Conservation (phyloP, 2,113 vertebrate species). For the Nasalis larvatus region DNA sequence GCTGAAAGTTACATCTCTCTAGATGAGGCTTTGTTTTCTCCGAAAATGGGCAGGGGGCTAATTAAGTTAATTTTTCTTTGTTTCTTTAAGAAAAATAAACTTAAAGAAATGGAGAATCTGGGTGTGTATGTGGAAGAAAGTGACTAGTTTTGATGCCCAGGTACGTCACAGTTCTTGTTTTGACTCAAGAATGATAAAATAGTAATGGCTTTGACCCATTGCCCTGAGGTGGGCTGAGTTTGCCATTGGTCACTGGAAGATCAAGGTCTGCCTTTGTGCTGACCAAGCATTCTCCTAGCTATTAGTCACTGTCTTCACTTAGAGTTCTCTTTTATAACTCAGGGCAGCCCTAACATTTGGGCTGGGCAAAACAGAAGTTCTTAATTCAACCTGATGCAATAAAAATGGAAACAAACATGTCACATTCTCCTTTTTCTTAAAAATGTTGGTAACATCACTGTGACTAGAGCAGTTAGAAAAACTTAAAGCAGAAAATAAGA, state of each 20-base stretch:
- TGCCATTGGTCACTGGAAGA: not conserved
- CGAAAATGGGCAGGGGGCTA: not conserved
- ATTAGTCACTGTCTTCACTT: not conserved
- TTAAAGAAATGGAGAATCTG: not conserved
- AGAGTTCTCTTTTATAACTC: not conserved
- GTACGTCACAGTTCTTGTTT: not conserved
- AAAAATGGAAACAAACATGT: not conserved
- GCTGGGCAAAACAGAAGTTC: not conserved
- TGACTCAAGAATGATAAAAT: not conserved
- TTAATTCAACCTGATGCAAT: constrained; percentile 7
- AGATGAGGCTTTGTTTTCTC: not conserved
- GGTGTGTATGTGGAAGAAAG: not conserved
- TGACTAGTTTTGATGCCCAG: not conserved
- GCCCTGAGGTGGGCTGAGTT: not conserved
- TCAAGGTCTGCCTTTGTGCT: not conserved
- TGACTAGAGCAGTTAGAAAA: not conserved
- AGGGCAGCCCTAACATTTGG: not conserved
- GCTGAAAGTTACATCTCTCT: not conserved
- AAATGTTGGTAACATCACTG: not conserved
- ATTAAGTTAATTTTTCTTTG: not conserved
- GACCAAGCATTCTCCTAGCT: not conserved
- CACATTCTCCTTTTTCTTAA: not conserved
- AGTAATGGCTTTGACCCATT: not conserved
- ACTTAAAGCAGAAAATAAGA: not conserved
- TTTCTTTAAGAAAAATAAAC: not conserved